Percentiles rank a stretch among this genome's conserved stretches.
These are phyloP conservation scores for Kryptolebias marmoratus DNA, from an alignment of 2,113 vertebrate genomes.

Conservation along the genomic window DNA sequence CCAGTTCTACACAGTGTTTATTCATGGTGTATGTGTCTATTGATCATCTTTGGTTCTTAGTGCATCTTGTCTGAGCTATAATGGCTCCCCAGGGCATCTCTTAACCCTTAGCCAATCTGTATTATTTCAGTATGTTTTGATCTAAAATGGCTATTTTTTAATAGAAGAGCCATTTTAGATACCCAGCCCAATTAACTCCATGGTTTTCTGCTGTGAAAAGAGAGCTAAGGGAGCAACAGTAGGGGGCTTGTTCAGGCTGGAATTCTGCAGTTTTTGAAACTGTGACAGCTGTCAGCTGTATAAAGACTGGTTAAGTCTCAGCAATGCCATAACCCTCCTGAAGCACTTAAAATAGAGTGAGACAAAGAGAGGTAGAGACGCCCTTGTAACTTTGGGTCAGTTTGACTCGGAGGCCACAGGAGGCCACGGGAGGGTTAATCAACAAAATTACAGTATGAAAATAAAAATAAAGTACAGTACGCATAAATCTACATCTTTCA, in stretches of 20 bases:
- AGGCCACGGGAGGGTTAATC: no score
- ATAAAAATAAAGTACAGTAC: not conserved
- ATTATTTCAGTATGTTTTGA: slow-evolving; percentile 41
- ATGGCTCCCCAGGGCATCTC: slow-evolving; percentile 23
- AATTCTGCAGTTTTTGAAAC: slow-evolving; percentile 40
- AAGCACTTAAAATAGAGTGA: no score
- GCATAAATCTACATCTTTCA: not conserved
- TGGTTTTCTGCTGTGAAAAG: slow-evolving; percentile 55
- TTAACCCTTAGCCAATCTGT: slow-evolving; percentile 19
- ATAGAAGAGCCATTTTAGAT: no score
- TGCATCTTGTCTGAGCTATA: not conserved
- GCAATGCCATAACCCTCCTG: slow-evolving; percentile 4
- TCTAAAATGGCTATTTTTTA: slow-evolving; percentile 33
- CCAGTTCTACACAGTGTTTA: not conserved
- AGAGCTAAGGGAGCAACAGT: slow-evolving; percentile 33
- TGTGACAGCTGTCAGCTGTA: slow-evolving; percentile 63
- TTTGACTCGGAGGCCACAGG: no score
- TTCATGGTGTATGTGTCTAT: not conserved
- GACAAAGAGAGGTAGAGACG: no score
- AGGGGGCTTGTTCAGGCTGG: slow-evolving; percentile 61
- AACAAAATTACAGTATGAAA: no score
- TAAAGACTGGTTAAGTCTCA: slow-evolving; percentile 52
- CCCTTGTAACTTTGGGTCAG: no score
- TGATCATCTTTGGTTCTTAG: slow-evolving; percentile 8
- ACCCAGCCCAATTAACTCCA: not conserved